phyloP scores from a whole-genome alignment of 2,797 vertebrate genomes.

The Delichon dasypus region DNA sequence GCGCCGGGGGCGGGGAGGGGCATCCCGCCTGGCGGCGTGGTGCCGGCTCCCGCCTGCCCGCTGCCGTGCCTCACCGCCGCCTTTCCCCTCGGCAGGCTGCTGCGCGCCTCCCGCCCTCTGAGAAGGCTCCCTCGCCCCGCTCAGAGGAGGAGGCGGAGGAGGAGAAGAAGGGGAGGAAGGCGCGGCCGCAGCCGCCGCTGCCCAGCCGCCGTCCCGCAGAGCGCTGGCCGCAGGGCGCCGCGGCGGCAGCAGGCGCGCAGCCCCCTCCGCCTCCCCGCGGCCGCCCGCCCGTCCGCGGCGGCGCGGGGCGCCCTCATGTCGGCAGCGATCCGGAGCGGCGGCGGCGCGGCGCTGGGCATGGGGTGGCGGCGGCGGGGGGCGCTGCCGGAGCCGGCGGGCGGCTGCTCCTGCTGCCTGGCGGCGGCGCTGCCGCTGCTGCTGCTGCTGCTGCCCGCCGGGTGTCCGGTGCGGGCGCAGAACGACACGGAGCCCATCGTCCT shows the following conservation, averaged over 20 bases:
- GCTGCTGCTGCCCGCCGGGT: constrained; percentile 75
- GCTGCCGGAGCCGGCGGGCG: constrained; percentile 36
- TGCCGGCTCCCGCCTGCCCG: background rate
- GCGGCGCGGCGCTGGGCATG: constrained; percentile 47
- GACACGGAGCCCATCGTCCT: constrained; percentile 98
- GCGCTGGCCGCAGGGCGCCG: constrained; percentile 15
- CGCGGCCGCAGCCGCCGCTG: constrained; percentile 11
- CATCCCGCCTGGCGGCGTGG: background rate
- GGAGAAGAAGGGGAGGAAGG: constrained; percentile 4
- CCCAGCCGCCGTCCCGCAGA: constrained; percentile 12
- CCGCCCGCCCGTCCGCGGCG: background rate
- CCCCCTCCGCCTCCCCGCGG: background rate
- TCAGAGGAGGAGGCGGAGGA: background rate
- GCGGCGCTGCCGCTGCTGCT: constrained; percentile 85
- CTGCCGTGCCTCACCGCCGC: background rate
- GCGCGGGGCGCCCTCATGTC: background rate
- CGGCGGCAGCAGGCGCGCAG: background rate
- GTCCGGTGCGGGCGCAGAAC: constrained; percentile 86
- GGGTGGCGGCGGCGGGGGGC: constrained; percentile 67
- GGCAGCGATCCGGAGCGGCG: background rate
- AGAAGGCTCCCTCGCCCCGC: constrained; percentile 44
- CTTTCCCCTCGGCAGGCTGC: constrained; percentile 64
- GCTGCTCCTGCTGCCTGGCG: constrained; percentile 70
- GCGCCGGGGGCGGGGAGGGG: background rate
- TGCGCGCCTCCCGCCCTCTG: constrained; percentile 40